Base-by-base conservation (phyloP, 2,797 vertebrate species). In the Peromyscus melanophrys region DNA sequence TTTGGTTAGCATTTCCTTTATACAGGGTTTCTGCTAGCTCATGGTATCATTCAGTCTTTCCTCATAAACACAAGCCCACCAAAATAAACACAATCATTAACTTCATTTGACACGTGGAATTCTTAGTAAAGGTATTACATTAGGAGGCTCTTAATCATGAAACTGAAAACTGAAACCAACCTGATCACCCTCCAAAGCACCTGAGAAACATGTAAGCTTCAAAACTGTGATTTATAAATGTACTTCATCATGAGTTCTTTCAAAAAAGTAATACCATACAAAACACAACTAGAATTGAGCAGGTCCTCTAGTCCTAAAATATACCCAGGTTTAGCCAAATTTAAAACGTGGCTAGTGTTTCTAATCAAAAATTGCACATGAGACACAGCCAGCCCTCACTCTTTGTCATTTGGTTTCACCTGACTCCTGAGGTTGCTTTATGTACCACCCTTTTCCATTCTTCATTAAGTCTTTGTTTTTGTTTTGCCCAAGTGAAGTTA, bases 141-240 rank as follows among this genome's bases (percentile, higher is more conserved):
- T 81, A 57, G 71, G 17, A 69, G 46, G 93, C 6, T 61, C 25
- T 92, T 92, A 94, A 76, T 40, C 34, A 63, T 89, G 27, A 90
- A 95, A 92, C 82, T 92, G 94, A 31, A n/a, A 91, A 77, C 49
- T 91, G n/a, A 96, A 93, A 92, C 31, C 61, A 90, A 92, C 87
- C 52, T 94, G 37, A 61, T 27, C 89, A 73, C 37, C 40, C 81
- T 90, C n/a, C 94, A 80, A 91, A 89, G 94, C 43, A 86, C 46
- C 89, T 27, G 43, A 80, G 13, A 83, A 96, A 76, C 9, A 77
- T 49, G 92, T 92, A 76, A 90, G 12, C 92, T 93, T 69, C 31
- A 61, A 63, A 0, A 40, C 16, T 88, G 25, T 77, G 52, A 73
- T 80, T 71, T 93, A 84, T 59, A 71, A 57, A 63, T 9, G 16